phyloP scores from a whole-genome alignment of 2,113 vertebrate genomes.

The Phalacrocorax carbo region DNA sequence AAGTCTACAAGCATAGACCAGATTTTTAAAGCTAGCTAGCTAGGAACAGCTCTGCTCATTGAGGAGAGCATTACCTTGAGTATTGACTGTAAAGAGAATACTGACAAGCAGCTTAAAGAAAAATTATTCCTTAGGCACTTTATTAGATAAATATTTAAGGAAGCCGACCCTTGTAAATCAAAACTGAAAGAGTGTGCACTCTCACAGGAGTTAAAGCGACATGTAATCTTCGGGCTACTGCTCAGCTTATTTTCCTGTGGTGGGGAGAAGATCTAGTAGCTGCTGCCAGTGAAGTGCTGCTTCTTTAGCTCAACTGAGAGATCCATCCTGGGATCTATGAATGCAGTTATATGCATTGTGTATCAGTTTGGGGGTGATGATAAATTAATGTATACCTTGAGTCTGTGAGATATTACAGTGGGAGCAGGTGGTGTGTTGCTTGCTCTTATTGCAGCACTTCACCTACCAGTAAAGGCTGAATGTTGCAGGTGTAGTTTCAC shows the following conservation, averaged over 20 bases:
- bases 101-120: neutral
- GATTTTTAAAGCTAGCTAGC: neutral
- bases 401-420: too few relatives aligned
- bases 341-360: neutral
- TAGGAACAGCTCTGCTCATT: neutral
- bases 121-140: neutral
- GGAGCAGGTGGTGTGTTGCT: too few relatives aligned
- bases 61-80: neutral
- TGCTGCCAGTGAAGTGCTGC: neutral
- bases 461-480: too few relatives aligned
- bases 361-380: too few relatives aligned
- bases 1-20: neutral
- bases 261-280: neutral
- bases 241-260: neutral
- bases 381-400: too few relatives aligned
- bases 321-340: neutral
- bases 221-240: neutral
- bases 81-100: neutral
- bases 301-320: neutral
- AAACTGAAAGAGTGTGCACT: neutral
- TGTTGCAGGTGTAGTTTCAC: too few relatives aligned
- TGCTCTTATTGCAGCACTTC: too few relatives aligned
- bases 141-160: too few relatives aligned
- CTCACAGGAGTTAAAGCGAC: neutral
- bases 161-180: neutral